Conservation (phyloP, 1,140 invertebrate species). For the Scaptomyza pallida region DNA sequence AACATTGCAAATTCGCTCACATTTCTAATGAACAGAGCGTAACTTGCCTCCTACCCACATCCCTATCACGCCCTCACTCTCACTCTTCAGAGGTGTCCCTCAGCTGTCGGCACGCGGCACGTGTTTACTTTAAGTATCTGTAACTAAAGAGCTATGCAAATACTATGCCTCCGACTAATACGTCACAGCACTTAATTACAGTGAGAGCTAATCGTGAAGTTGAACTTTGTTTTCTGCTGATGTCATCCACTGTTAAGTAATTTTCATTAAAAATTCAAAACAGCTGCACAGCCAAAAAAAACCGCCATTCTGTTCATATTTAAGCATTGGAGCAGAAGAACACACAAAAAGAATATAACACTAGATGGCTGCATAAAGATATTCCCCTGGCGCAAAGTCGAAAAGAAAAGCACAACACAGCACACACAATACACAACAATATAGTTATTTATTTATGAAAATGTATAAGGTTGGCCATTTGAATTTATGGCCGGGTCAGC, state of each 20-base stretch:
- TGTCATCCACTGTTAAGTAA: slow-evolving; percentile 57
- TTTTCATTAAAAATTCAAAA: slow-evolving; percentile 68
- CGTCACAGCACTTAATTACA: slow-evolving; percentile 33
- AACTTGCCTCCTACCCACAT: no score
- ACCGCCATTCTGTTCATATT: neutral
- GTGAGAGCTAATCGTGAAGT: slow-evolving; percentile 12
- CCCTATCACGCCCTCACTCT: no score
- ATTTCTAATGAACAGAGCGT: slow-evolving; percentile 22
- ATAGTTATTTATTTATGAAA: slow-evolving; percentile 31
- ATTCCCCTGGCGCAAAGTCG: slow-evolving; percentile 18
- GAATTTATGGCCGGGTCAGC: slow-evolving; percentile 14
- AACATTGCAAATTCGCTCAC: slow-evolving; percentile 5
- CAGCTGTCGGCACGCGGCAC: slow-evolving; percentile 16
- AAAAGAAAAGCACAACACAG: slow-evolving; percentile 39
- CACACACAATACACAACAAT: slow-evolving; percentile 4
- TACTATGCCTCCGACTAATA: slow-evolving; percentile 17
- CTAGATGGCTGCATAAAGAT: slow-evolving; percentile 46
- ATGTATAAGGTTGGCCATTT: neutral
- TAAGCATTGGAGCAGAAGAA: slow-evolving; percentile 4
- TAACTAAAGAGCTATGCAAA: slow-evolving; percentile 31
- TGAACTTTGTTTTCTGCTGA: slow-evolving; percentile 29
- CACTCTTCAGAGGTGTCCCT: neutral
- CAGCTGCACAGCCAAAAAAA: slow-evolving; percentile 12
- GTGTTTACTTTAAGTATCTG: slow-evolving; percentile 4
- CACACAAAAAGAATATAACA: slow-evolving; percentile 29